Percentiles rank a stretch among this genome's conserved stretches.
These are phyloP conservation scores for Garrulus glandarius DNA, from an alignment of 2,797 vertebrate species.

Conservation along the genomic window DNA sequence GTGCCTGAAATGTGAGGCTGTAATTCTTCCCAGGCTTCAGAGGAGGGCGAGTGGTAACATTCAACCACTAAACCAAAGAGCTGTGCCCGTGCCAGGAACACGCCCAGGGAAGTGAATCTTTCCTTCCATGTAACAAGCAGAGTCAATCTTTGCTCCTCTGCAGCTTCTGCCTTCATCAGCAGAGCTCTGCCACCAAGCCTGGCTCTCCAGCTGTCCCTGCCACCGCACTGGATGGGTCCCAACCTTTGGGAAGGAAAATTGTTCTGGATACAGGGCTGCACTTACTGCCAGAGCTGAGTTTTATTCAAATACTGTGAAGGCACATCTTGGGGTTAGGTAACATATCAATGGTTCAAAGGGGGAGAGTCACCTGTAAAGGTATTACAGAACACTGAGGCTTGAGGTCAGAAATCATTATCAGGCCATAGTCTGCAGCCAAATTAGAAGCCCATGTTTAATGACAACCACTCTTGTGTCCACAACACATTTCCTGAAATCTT, in stretches of 20 bases:
- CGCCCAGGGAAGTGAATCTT: not conserved
- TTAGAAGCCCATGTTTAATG: not conserved
- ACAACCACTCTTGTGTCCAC: not conserved
- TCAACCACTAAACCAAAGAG: not conserved
- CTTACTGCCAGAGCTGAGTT: not conserved
- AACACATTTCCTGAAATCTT: not conserved
- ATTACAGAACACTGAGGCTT: not conserved
- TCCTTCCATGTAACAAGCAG: not conserved
- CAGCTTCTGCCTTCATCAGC: not conserved
- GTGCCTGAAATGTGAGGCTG: not conserved
- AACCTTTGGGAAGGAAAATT: not conserved
- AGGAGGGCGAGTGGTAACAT: not conserved
- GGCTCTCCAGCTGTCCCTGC: not conserved
- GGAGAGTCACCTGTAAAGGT: not conserved
- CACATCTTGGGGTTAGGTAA: not conserved
- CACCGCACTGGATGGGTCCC: not conserved
- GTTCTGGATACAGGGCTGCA: not conserved
- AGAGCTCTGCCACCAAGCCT: accelerated
- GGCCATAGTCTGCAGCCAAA: not conserved
- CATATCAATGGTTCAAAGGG: not conserved
- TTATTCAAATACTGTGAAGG: not conserved
- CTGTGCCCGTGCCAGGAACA: not conserved
- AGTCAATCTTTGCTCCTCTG: not conserved
- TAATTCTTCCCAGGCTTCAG: not conserved
- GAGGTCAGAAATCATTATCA: not conserved